Percentiles rank a stretch among this genome's conserved stretches.
These are phyloP conservation scores for Petroica traversi DNA, from an alignment of 2,113 vertebrate species.

Conservation along the genomic window DNA sequence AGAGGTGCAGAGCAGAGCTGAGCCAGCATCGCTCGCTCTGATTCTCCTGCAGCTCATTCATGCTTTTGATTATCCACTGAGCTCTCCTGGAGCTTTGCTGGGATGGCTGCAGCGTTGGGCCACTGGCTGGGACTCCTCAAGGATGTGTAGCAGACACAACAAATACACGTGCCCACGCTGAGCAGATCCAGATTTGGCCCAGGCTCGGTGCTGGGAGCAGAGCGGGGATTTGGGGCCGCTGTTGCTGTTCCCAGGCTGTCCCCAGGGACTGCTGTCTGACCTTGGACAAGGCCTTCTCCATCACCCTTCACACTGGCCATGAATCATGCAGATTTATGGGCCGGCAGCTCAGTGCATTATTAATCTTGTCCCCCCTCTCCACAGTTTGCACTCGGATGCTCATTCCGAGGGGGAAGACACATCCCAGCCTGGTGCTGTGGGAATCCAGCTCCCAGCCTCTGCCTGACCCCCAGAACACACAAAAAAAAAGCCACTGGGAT, in stretches of 20 bases:
- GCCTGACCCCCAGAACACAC: background rate
- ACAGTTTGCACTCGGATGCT: background rate
- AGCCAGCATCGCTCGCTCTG: background rate
- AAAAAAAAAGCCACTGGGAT: background rate
- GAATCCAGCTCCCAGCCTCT: constrained; percentile 3
- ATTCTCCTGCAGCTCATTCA: background rate
- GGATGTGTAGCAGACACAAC: constrained; percentile 49
- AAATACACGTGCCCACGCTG: background rate
- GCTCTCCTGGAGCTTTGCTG: background rate
- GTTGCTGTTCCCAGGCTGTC: constrained; percentile 25
- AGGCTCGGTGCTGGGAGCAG: background rate
- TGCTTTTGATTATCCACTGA: background rate
- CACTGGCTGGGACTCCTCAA: background rate
- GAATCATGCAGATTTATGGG: constrained; percentile 6
- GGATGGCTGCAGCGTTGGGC: background rate
- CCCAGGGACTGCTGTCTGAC: background rate
- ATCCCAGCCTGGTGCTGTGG: background rate
- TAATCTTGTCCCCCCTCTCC: background rate
- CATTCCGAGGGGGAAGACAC: background rate
- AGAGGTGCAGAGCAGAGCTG: background rate
- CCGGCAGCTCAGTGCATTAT: background rate
- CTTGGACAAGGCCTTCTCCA: constrained; percentile 37
- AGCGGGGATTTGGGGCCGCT: background rate
- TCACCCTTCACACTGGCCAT: background rate
- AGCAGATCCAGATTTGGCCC: constrained; percentile 11